A percentile compares a stretch with the other conserved stretches of the same genome.
Conservation (phyloP, 2,888 invertebrate species). For the Stenodera caucasica region DNA sequence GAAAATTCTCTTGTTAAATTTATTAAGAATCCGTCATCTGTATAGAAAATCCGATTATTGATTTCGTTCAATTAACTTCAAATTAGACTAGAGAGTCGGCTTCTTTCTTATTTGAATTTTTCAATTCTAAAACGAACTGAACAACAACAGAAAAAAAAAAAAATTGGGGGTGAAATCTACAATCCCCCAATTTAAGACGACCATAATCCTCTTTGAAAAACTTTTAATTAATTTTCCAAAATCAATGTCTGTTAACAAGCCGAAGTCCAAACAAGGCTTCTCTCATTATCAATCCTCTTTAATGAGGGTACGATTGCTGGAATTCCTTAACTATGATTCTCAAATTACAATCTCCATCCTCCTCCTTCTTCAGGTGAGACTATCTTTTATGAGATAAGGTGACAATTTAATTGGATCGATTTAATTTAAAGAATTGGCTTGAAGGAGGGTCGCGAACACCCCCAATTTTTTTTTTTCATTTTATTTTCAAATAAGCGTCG, state of each 20-base stretch:
- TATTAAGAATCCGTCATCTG: background rate
- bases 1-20: too few relatives aligned
- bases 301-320: constrained; percentile 36
- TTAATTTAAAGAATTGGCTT: constrained; percentile 24
- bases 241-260: constrained; percentile 36
- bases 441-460: background rate
- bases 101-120: constrained; percentile 26
- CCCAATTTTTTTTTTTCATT: constrained; percentile 18
- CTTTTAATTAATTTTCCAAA: constrained; percentile 43
- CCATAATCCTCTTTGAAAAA: constrained; percentile 41
- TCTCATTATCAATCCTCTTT: constrained; percentile 37
- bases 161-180: too few relatives aligned
- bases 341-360: background rate
- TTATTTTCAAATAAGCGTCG: background rate
- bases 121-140: constrained; percentile 31
- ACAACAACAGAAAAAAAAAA: too few relatives aligned
- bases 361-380: too few relatives aligned
- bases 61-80: constrained; percentile 16
- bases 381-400: constrained; percentile 11
- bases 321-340: background rate
- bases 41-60: constrained; percentile 7
- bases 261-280: constrained; percentile 38
- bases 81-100: constrained; percentile 1
- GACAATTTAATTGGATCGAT: constrained; percentile 26
- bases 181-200: too few relatives aligned